Evolutionary conservation across 2,113 vertebrate genomes (phyloP).

Genomic region (Prunella himalayana): DNA sequence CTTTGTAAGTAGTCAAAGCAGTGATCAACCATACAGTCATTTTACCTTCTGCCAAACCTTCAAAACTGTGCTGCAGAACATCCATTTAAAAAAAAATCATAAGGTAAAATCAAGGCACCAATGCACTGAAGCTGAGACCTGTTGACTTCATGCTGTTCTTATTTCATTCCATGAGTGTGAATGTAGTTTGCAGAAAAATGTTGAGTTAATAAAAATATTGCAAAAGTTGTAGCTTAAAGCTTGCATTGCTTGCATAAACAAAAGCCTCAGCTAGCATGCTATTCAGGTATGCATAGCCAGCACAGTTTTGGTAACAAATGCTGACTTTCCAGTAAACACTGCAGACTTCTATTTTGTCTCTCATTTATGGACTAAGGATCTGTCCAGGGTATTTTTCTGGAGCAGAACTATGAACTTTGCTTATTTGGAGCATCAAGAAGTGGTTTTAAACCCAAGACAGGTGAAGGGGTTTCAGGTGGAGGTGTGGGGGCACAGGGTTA

Average conservation of each 20-base stretch:
- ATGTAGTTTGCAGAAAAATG: not conserved
- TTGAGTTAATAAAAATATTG: not conserved
- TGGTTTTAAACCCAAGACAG: not conserved
- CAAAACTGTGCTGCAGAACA: not conserved
- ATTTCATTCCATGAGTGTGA: not conserved
- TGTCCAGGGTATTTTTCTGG: not conserved
- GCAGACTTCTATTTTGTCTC: not conserved
- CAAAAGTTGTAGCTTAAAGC: not conserved
- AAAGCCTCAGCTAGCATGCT: not conserved
- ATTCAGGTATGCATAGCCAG: not conserved
- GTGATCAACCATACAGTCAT: not conserved
- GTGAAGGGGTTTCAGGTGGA: not conserved
- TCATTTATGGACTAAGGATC: not conserved
- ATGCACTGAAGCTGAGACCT: not conserved
- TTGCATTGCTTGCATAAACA: not conserved
- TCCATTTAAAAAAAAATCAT: not conserved
- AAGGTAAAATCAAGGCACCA: not conserved
- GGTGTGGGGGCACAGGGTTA: not conserved
- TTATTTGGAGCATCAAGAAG: not conserved
- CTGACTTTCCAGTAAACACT: not conserved
- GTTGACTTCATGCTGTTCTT: not conserved
- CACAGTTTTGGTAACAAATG: not conserved
- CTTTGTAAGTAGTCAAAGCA: not conserved
- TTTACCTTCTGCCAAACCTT: constrained; percentile 7
- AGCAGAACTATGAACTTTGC: not conserved